Evolutionary conservation across 2,797 vertebrate species (phyloP).

Genomic region (Sebastes trivittatus): DNA sequence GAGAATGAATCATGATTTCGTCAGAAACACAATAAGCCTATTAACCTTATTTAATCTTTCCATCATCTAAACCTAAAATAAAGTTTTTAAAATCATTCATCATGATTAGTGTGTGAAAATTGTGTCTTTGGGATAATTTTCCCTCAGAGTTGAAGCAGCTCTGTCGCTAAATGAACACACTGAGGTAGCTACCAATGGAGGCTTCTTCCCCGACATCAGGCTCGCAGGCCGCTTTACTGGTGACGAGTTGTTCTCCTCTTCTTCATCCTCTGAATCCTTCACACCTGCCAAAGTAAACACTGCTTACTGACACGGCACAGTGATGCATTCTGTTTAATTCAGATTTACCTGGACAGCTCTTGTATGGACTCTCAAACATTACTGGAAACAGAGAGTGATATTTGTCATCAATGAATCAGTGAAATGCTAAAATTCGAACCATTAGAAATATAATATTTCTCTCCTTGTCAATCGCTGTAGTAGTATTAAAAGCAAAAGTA

Average conservation of each 20-base stretch:
- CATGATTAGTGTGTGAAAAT: neutral
- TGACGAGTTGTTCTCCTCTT: constrained; percentile 85
- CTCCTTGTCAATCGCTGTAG: neutral
- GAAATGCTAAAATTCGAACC: neutral
- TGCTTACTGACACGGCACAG: neutral
- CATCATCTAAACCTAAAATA: neutral
- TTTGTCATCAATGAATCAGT: neutral
- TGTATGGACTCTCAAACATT: neutral
- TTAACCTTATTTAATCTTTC: neutral
- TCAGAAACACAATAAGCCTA: neutral
- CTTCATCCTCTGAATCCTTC: constrained; percentile 79
- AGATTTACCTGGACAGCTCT: neutral
- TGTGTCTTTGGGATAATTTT: neutral
- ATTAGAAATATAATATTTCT: fast-evolving
- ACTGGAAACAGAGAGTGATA: neutral
- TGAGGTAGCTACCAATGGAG: constrained; percentile 58
- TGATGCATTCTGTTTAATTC: neutral
- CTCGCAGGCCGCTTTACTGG: constrained; percentile 81
- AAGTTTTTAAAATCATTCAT: neutral
- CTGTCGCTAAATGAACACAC: neutral
- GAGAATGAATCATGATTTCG: fast-evolving
- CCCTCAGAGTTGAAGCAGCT: neutral
- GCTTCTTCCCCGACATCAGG: constrained; percentile 68
- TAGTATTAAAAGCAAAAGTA: neutral
- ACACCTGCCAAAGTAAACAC: constrained; percentile 65